Base-by-base conservation (phyloP, 2,797 vertebrate genomes). In the Tiaroga cobitis region DNA sequence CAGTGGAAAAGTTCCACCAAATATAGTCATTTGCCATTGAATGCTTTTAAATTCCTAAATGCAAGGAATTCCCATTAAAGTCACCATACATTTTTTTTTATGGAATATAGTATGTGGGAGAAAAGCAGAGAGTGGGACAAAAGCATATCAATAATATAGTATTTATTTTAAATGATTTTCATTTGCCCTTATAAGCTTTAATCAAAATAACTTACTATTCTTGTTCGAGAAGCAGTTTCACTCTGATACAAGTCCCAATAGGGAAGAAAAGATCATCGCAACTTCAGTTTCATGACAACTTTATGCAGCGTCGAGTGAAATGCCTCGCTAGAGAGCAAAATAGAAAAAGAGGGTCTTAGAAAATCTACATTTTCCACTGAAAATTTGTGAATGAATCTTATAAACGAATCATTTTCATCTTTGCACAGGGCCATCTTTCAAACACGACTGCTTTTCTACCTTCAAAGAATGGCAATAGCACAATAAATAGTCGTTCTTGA, bases 1-100 rank as follows among this genome's bases (percentile, higher is more conserved):
- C 59, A 83, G 32, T 24, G 29, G 46, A 70, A 82, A 69, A 73
- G 41, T 80, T 18, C 46, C 13, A 74, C 37, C 46, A 61, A 75
- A 70, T 0, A 54, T 0, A 54, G 6, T 39, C 51, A 46, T 29
- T 43, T 46, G 8, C n/a, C 41, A 29, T 8, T 18, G 15, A 43
- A 43, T 37, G 19, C 32, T 46, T 37, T 76, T 74, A 24, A 76
- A 37, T 46, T 9, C 16, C 8, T 24, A 76, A 56, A 34, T 2
- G 10, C 32, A 37, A 37, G 9, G 10, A 37, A 51, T 15, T 76
- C 74, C 6, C 11, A n/a, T 37, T 29, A 54, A 54, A 56, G 54
- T 56, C 21, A 24, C 6, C 6, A 54, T 41, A 2, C 11, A 1
- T 3, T 41, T 43, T 41, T 41, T 8, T 39, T 39, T 39, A 39